These are phyloP conservation scores for Drosophila neonasuta DNA, from an alignment of 2,888 invertebrate genomes.

Conservation along the genomic window DNA sequence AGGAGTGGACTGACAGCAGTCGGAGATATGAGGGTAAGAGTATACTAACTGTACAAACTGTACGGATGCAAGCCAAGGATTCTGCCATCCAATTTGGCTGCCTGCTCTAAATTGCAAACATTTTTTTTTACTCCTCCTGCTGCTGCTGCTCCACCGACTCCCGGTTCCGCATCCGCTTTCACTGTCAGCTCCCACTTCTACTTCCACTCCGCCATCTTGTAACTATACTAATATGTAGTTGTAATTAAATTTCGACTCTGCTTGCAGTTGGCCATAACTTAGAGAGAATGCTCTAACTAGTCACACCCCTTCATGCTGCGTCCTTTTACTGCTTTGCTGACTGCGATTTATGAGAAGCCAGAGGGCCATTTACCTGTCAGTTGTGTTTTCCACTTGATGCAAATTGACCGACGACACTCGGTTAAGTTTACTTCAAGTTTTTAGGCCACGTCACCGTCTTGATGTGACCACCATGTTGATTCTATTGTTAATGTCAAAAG, in stretches of 20 bases:
- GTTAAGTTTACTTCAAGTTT: constrained; percentile 27
- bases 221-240: constrained; percentile 68
- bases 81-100: constrained; percentile 56
- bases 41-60: constrained; percentile 23
- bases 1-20: constrained; percentile 50
- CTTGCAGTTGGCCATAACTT: constrained; percentile 20
- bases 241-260: constrained; percentile 70
- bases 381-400: constrained; percentile 34
- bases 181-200: background rate
- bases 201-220: constrained; percentile 35
- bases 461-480: constrained; percentile 46
- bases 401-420: constrained; percentile 51
- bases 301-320: background rate
- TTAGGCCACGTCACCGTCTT: constrained; percentile 8
- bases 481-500: constrained; percentile 25
- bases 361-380: constrained; percentile 52
- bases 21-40: constrained; percentile 36
- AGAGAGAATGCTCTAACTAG: constrained; percentile 7
- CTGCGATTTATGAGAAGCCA: constrained; percentile 30
- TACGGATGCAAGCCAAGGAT: constrained; percentile 13
- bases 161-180: too few species aligned
- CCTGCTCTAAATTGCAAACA: constrained; percentile 57
- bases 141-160: too few species aligned
- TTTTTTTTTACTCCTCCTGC: background rate
- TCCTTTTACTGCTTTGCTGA: background rate